These are phyloP conservation scores for Dromius quadrimaculatus DNA, from an alignment of 2,888 invertebrate genomes.

Conservation along the genomic window DNA sequence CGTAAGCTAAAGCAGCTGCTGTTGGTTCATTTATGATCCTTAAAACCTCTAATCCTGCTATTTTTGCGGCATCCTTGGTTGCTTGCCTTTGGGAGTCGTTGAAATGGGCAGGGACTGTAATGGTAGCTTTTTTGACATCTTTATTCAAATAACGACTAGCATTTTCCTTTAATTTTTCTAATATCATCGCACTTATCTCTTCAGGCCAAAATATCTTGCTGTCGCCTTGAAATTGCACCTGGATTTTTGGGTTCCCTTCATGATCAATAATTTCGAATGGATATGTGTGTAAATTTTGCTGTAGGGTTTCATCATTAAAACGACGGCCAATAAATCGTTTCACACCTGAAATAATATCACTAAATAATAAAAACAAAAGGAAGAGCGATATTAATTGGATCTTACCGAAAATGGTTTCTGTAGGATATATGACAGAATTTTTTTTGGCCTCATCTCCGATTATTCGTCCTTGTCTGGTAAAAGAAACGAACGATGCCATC, in stretches of 20 bases:
- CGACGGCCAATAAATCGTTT: conserved; percentile 88
- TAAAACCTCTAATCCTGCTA: conserved; percentile 86
- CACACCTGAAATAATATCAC: conserved; percentile 80
- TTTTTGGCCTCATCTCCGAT: conserved; percentile 82
- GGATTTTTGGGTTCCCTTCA: conserved; percentile 78
- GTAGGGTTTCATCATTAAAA: conserved; percentile 83
- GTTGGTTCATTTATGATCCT: conserved; percentile 89
- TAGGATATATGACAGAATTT: conserved; percentile 83
- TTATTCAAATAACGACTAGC: conserved; percentile 85
- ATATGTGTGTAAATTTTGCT: conserved; percentile 89
- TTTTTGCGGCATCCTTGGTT: conserved; percentile 88
- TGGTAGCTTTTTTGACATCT: conserved; percentile 81
- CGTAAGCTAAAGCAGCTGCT: conserved; percentile 87
- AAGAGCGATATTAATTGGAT: no score
- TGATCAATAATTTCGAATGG: conserved; percentile 85
- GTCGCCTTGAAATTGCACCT: conserved; percentile 84
- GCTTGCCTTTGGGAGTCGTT: conserved; percentile 87
- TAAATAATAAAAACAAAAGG: conserved; percentile 33
- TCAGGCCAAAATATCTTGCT: conserved; percentile 84
- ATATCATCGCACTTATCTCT: conserved; percentile 87
- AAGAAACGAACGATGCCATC: conserved; percentile 81
- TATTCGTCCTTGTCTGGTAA: conserved; percentile 80
- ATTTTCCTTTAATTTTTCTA: conserved; percentile 88
- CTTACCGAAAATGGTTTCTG: conserved; percentile 81
- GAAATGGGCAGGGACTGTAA: conserved; percentile 87